phyloP scores from a whole-genome alignment of 2,113 vertebrate species.

The Lota lota region DNA sequence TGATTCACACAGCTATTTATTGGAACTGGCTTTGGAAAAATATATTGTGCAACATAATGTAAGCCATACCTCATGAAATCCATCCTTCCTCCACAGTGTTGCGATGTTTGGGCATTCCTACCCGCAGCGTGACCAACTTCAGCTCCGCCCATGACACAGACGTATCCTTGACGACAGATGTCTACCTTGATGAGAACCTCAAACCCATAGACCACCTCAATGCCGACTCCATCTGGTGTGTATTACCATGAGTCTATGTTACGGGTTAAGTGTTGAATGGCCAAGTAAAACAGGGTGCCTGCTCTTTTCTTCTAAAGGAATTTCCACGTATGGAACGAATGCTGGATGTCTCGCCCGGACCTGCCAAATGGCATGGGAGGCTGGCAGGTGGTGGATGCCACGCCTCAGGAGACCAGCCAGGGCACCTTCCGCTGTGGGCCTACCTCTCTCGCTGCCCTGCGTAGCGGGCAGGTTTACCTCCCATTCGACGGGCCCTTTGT shows the following conservation, averaged over 20 bases:
- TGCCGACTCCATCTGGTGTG: conserved; percentile 85
- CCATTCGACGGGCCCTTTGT: conserved; percentile 84
- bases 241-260: no score
- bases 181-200: conserved; percentile 87
- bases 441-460: conserved; percentile 82
- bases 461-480: conserved; percentile 82
- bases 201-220: conserved; percentile 79
- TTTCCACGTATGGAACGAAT: conserved; percentile 94
- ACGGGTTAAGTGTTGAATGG: no score
- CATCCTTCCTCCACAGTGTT: conserved; percentile 75
- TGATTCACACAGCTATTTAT: no score
- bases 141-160: conserved; percentile 91
- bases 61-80: no score
- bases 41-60: no score
- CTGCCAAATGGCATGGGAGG: conserved; percentile 76
- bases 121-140: conserved; percentile 85
- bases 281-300: not conserved
- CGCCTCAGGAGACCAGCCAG: conserved; percentile 87
- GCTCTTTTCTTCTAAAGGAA: conserved; percentile 73
- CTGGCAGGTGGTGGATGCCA: conserved; percentile 85
- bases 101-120: conserved; percentile 84
- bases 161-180: conserved; percentile 85
- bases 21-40: no score
- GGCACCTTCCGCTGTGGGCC: conserved; percentile 88
- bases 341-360: conserved; percentile 90